phyloP scores from a whole-genome alignment of 2,888 invertebrate genomes.

The Tipula confusa region DNA sequence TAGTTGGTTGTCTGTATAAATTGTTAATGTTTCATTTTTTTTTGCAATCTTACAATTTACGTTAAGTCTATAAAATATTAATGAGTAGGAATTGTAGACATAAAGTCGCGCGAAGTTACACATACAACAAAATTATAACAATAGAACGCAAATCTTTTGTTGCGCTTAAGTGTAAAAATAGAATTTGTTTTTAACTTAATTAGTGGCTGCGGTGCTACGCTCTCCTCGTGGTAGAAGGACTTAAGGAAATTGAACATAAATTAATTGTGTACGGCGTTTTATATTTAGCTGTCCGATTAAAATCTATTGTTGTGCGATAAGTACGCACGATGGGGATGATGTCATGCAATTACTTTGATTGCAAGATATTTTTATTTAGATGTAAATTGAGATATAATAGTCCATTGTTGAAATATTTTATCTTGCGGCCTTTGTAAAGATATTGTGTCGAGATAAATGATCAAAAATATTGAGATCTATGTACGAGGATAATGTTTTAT shows the following conservation, averaged over 20 bases:
- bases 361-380: background rate
- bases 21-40: background rate
- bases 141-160: background rate
- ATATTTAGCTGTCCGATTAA: background rate
- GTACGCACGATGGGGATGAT: background rate
- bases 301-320: background rate
- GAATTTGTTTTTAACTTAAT: background rate
- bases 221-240: background rate
- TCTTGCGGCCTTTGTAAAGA: background rate
- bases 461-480: background rate
- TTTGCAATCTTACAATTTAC: background rate
- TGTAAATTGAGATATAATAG: background rate
- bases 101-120: background rate
- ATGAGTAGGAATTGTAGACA: slow-evolving; percentile 15
- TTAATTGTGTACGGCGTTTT: background rate
- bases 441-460: background rate
- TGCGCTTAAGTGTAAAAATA: background rate
- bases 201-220: background rate
- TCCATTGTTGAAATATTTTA: background rate
- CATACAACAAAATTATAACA: background rate
- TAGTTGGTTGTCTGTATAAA: background rate
- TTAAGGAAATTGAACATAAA: background rate
- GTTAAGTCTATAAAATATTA: background rate
- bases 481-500: background rate
- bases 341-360: background rate